A percentile compares a stretch with the other conserved stretches of the same genome.
Evolutionary conservation across 2,113 vertebrate species (phyloP).

Genomic region (Labeo catla): DNA sequence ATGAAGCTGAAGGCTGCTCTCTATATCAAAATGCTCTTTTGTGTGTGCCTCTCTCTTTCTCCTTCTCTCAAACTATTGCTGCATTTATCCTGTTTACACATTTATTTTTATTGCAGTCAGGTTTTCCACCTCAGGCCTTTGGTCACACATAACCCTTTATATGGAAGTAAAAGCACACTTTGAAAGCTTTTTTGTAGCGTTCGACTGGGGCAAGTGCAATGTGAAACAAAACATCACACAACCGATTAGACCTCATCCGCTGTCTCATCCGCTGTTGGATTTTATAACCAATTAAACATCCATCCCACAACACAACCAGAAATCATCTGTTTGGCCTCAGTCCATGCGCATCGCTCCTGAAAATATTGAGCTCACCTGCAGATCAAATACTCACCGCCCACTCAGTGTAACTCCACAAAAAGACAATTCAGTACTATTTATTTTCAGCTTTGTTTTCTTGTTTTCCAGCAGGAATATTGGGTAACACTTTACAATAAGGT

Average conservation of each 20-base stretch:
- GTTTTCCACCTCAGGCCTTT: conserved; percentile 39
- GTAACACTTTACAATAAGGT: too few relatives aligned
- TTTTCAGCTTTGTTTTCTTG: neutral
- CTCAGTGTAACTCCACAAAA: neutral
- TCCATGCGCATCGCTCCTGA: neutral
- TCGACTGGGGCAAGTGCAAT: neutral
- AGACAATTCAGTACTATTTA: neutral
- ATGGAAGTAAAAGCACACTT: conserved; percentile 26
- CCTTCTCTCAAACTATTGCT: neutral
- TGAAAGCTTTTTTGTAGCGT: conserved; percentile 27
- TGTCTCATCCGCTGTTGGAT: neutral
- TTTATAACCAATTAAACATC: conserved; percentile 15
- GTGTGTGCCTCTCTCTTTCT: neutral
- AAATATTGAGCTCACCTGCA: neutral
- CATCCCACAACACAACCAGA: neutral
- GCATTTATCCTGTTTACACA: conserved; percentile 21
- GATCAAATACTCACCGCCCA: neutral
- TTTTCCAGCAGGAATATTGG: neutral
- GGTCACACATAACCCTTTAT: conserved; percentile 43
- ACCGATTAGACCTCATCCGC: conserved; percentile 1
- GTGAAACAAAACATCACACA: conserved; percentile 9
- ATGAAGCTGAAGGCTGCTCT: conserved; percentile 11
- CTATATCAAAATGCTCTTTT: conserved; percentile 20
- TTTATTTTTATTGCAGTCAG: conserved; percentile 44
- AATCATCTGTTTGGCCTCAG: conserved; percentile 1